phyloP scores from a whole-genome alignment of 2,113 vertebrate genomes.

The Parotia lawesii region DNA sequence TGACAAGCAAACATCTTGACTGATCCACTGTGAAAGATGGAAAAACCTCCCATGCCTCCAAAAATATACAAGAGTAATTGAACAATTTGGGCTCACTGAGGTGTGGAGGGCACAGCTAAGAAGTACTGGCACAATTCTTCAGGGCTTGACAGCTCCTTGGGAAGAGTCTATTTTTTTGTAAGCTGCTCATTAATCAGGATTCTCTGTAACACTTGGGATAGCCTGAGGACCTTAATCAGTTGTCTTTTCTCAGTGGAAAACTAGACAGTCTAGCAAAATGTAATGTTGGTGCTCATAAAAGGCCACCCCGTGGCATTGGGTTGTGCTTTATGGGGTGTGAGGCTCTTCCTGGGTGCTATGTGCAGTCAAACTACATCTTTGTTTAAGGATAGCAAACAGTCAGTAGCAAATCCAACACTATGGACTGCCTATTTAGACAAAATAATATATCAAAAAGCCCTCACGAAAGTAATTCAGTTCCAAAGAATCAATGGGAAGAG shows the following conservation, averaged over 20 bases:
- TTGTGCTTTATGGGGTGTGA: not conserved
- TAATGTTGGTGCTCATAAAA: not conserved
- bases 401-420: not conserved
- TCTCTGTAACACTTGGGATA: not conserved
- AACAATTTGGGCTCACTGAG: slow-evolving; percentile 44
- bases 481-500: not conserved
- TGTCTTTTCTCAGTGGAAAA: not conserved
- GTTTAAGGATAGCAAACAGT: not conserved
- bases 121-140: slow-evolving; percentile 16
- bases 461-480: not conserved
- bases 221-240: not conserved
- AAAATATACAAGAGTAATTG: slow-evolving; percentile 44
- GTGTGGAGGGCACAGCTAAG: slow-evolving; percentile 22
- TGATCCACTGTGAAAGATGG: not conserved
- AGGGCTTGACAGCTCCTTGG: slow-evolving; percentile 22
- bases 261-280: not conserved
- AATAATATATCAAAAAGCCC: not conserved
- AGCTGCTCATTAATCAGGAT: slow-evolving; percentile 30
- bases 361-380: not conserved
- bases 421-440: not conserved
- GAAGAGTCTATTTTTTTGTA: slow-evolving; percentile 13
- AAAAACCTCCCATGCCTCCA: not conserved
- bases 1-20: not conserved
- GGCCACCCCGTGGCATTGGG: not conserved
- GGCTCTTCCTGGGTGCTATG: not conserved